Conservation (phyloP, 2,113 vertebrate species). For the Centrocercus urophasianus region DNA sequence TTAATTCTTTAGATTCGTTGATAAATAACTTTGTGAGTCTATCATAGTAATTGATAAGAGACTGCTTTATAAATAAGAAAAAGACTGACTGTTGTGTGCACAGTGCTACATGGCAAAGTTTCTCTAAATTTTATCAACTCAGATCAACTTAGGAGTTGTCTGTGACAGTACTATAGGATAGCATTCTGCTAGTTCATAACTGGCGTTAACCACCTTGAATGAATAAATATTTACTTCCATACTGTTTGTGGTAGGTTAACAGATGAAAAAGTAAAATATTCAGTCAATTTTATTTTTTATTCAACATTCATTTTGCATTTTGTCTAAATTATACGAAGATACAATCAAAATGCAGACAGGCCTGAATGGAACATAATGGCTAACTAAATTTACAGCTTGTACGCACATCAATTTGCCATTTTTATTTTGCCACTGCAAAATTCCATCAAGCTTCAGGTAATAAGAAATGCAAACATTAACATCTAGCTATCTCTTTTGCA, state of each 20-base stretch:
- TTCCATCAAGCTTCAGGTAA: constrained; percentile 5
- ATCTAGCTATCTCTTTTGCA: not conserved
- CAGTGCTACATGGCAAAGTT: not conserved
- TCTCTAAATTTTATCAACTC: not conserved
- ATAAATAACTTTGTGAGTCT: not conserved
- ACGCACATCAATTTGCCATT: constrained; percentile 38
- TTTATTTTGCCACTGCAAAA: constrained; percentile 43
- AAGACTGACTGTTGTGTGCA: not conserved
- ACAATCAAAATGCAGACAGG: not conserved
- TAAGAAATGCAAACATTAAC: not conserved
- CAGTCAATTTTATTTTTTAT: not conserved
- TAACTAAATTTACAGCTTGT: constrained; percentile 51
- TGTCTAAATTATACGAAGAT: not conserved
- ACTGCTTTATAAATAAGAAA: not conserved
- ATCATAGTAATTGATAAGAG: not conserved
- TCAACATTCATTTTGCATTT: constrained; percentile 31
- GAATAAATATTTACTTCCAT: not conserved
- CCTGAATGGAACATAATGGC: not conserved
- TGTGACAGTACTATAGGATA: not conserved
- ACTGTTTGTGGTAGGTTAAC: not conserved
- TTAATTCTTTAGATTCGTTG: not conserved
- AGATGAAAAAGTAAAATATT: not conserved
- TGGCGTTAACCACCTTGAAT: not conserved
- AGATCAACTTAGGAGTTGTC: not conserved
- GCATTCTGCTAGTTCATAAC: not conserved